Evolutionary conservation across 2,113 vertebrate genomes (phyloP).

Genomic region (Phaetusa simplex): DNA sequence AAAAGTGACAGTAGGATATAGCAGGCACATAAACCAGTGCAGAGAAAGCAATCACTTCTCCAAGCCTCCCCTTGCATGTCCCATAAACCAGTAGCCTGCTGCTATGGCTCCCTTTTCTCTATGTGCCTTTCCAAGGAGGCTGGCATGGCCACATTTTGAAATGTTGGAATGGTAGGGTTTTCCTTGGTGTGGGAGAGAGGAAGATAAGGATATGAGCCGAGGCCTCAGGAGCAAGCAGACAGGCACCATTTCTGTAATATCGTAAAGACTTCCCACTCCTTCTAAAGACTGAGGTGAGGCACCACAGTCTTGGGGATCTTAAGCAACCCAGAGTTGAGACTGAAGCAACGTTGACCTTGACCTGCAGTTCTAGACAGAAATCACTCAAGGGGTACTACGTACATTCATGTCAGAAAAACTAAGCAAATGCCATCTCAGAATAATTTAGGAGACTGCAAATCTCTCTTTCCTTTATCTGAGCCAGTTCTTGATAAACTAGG

Average conservation of each 20-base stretch:
- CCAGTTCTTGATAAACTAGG: neutral
- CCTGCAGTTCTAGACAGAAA: neutral
- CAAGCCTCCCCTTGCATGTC: accelerated
- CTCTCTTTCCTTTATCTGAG: neutral
- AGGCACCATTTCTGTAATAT: neutral
- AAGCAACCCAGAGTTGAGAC: neutral
- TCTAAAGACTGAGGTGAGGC: neutral
- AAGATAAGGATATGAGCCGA: neutral
- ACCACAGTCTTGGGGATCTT: neutral
- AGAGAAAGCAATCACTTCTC: neutral
- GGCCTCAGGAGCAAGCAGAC: neutral
- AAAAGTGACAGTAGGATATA: neutral
- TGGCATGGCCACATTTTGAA: neutral
- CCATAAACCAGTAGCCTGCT: neutral
- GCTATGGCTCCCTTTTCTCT: neutral
- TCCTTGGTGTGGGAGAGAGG: neutral
- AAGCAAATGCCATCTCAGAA: neutral
- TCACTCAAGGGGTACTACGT: accelerated
- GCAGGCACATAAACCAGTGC: neutral
- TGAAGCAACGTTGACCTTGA: neutral
- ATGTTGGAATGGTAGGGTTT: neutral
- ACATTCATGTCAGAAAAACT: neutral
- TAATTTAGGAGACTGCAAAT: neutral
- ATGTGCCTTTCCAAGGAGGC: neutral
- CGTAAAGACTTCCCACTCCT: neutral